phyloP scores from a whole-genome alignment of 1,140 invertebrate species.

The Drosophila ercepeae region DNA sequence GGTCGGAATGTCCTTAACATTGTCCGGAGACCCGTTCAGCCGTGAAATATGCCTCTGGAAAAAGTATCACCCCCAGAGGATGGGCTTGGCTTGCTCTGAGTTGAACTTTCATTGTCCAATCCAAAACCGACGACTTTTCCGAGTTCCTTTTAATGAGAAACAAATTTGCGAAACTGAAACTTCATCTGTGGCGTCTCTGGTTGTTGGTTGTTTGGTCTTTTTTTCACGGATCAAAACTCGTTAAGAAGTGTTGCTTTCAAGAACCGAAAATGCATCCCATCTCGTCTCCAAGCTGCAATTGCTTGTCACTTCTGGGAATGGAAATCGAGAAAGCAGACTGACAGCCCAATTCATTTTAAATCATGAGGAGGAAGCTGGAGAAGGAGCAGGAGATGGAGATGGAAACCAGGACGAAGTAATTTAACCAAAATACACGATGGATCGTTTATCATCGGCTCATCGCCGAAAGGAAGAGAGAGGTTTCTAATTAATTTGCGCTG shows the following conservation, averaged over 20 bases:
- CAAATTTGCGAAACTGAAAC: not conserved
- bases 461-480: not conserved
- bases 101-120: not conserved
- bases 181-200: not conserved
- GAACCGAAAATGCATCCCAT: not conserved
- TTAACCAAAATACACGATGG: slow-evolving; percentile 26
- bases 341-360: not conserved
- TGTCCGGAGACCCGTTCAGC: not conserved
- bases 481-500: slow-evolving; percentile 60
- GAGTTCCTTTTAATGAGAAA: not conserved
- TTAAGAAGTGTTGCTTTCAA: not conserved
- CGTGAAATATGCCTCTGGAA: not conserved
- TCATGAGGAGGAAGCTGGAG: not conserved
- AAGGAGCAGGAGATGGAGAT: slow-evolving; percentile 2
- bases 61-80: not conserved
- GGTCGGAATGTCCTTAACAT: not conserved
- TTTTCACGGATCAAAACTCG: not conserved
- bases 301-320: not conserved
- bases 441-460: slow-evolving; percentile 17
- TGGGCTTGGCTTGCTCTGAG: not conserved
- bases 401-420: no score
- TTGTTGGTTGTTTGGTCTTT: not conserved
- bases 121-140: no score
- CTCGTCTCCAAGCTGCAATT: not conserved
- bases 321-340: not conserved